Evolutionary conservation across 2,113 vertebrate species (phyloP).

Genomic region (Furnarius figulus): DNA sequence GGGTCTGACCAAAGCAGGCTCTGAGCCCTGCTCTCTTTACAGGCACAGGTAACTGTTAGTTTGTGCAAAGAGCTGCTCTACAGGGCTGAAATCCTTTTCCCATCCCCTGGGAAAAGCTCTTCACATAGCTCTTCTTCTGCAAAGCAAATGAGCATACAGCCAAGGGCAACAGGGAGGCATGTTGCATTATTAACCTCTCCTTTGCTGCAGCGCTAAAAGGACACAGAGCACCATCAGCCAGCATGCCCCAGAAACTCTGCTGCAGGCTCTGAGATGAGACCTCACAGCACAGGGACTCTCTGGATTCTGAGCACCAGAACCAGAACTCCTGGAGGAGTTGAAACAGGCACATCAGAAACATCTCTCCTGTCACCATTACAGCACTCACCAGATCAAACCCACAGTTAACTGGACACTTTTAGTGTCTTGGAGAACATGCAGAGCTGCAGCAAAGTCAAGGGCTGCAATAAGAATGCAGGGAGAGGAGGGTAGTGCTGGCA

Average conservation of each 20-base stretch:
- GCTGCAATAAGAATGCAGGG: neutral
- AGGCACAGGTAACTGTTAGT: neutral
- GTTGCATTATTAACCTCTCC: neutral
- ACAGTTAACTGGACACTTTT: accelerated
- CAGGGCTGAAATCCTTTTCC: neutral
- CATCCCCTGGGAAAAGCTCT: neutral
- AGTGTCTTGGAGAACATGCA: neutral
- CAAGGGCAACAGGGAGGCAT: neutral
- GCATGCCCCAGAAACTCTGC: neutral
- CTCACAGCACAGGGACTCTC: neutral
- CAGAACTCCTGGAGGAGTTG: neutral
- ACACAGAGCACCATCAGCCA: neutral
- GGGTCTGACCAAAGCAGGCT: neutral
- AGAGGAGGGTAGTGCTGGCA: neutral
- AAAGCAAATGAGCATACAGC: neutral
- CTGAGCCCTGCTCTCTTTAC: neutral
- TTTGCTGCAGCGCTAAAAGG: neutral
- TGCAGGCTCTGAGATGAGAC: neutral
- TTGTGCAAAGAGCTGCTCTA: neutral
- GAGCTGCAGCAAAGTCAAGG: neutral
- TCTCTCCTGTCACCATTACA: neutral
- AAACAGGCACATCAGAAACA: neutral
- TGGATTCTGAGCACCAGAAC: neutral
- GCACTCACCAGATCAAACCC: neutral
- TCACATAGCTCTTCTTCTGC: neutral